Evolutionary conservation across 1,140 invertebrate species (phyloP).

Genomic region (Venustaconcha ellipsiformis): DNA sequence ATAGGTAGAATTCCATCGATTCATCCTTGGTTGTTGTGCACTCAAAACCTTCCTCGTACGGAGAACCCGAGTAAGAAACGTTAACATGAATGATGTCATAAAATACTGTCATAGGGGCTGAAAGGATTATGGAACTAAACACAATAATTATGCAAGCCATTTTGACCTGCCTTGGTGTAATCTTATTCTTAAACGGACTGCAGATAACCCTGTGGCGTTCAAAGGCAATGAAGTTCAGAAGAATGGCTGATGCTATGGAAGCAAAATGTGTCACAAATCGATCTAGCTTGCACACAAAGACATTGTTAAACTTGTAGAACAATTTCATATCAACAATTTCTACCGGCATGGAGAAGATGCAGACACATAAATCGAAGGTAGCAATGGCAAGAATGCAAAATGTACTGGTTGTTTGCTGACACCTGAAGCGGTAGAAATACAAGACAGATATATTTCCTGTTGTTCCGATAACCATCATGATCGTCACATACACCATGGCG

Average conservation of each 20-base stretch:
- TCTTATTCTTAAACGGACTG: slow-evolving; percentile 35
- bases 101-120: slow-evolving; percentile 14
- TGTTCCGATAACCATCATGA: slow-evolving; percentile 30
- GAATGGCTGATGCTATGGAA: slow-evolving; percentile 36
- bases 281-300: slow-evolving; percentile 38
- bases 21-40: slow-evolving; percentile 21
- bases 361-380: slow-evolving; percentile 34
- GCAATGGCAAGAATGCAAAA: slow-evolving; percentile 41
- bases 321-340: slow-evolving; percentile 47
- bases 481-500: slow-evolving; percentile 30
- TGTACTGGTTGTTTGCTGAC: slow-evolving; percentile 23
- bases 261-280: slow-evolving; percentile 34
- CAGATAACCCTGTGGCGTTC: slow-evolving; percentile 44
- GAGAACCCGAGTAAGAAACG: neutral
- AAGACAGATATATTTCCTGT: slow-evolving; percentile 29
- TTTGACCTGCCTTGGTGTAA: slow-evolving; percentile 27
- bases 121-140: slow-evolving; percentile 6
- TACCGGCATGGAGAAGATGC: slow-evolving; percentile 39
- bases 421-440: slow-evolving; percentile 28
- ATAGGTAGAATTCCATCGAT: neutral
- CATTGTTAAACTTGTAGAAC: slow-evolving; percentile 40
- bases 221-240: slow-evolving; percentile 38
- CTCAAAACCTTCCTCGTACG: slow-evolving; percentile 2
- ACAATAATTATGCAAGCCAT: slow-evolving; percentile 1
- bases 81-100: slow-evolving; percentile 18